A percentile compares a stretch with the other conserved stretches of the same genome.
These are phyloP conservation scores for Telenomus remus DNA, from an alignment of 1,140 invertebrate genomes.

Conservation along the genomic window DNA sequence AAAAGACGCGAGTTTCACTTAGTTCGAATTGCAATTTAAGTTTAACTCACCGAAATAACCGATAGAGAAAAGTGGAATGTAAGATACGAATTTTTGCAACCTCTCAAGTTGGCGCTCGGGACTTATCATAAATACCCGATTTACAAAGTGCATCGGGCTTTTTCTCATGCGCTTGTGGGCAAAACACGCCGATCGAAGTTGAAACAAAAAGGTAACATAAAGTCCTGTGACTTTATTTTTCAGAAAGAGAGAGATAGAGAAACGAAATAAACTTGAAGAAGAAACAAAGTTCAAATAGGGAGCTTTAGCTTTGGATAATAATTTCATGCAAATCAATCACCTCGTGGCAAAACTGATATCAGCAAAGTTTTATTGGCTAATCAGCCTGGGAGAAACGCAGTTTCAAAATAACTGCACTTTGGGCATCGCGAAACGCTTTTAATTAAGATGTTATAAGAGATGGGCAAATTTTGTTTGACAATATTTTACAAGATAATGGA, in stretches of 20 bases:
- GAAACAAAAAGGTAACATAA: background rate
- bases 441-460: too few relatives aligned
- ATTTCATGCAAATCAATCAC: constrained; percentile 28
- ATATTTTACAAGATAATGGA: too few relatives aligned
- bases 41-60: background rate
- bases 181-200: constrained; percentile 8
- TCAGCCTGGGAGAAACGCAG: background rate
- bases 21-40: constrained; percentile 5
- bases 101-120: constrained; percentile 3
- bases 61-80: constrained; percentile 8
- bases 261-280: too few relatives aligned
- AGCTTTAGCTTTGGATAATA: constrained; percentile 7
- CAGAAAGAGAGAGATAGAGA: background rate
- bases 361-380: constrained; percentile 34
- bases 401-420: too few relatives aligned
- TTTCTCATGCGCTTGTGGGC: background rate
- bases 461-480: too few relatives aligned
- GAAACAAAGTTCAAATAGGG: too few relatives aligned
- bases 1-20: background rate
- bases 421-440: too few relatives aligned
- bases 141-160: constrained; percentile 1
- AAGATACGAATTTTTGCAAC: constrained; percentile 5
- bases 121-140: constrained; percentile 3
- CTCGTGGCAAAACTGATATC: constrained; percentile 4
- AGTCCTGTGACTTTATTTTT: constrained; percentile 3